Conservation (phyloP, 23 tunicate species). For the Halocynthia roretzi region DNA sequence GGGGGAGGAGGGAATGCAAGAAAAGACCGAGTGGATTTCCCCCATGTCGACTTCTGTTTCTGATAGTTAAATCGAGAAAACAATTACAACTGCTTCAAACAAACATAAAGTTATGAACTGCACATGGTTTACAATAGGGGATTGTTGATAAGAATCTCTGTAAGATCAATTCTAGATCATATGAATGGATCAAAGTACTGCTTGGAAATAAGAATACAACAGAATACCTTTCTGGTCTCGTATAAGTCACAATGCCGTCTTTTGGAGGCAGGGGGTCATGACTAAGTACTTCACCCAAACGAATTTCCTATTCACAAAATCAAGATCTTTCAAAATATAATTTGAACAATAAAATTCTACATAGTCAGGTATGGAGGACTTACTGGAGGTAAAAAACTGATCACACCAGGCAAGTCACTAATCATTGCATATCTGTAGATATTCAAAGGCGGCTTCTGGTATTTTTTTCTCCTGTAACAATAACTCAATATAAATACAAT, state of each 20-base stretch:
- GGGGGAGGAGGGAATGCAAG: constrained; percentile 65
- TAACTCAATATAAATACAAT: background rate
- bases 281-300: constrained; percentile 51
- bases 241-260: constrained; percentile 42
- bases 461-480: constrained; percentile 52
- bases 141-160: background rate
- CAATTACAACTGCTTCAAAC: background rate
- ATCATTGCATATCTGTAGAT: constrained; percentile 80
- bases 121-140: background rate
- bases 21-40: constrained; percentile 54
- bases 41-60: constrained; percentile 17
- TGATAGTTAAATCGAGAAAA: background rate
- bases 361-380: constrained; percentile 4
- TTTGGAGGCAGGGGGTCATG: constrained; percentile 82
- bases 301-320: constrained; percentile 32
- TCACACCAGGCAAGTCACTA: constrained; percentile 56
- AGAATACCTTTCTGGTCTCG: constrained; percentile 23
- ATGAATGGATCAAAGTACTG: background rate
- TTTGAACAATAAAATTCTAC: background rate
- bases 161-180: background rate
- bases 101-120: background rate
- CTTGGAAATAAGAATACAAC: background rate
- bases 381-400: constrained; percentile 59
- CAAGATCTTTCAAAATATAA: background rate
- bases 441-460: constrained; percentile 78